These are phyloP conservation scores for Orycteropus afer DNA, from an alignment of 2,113 vertebrate genomes.

Conservation along the genomic window DNA sequence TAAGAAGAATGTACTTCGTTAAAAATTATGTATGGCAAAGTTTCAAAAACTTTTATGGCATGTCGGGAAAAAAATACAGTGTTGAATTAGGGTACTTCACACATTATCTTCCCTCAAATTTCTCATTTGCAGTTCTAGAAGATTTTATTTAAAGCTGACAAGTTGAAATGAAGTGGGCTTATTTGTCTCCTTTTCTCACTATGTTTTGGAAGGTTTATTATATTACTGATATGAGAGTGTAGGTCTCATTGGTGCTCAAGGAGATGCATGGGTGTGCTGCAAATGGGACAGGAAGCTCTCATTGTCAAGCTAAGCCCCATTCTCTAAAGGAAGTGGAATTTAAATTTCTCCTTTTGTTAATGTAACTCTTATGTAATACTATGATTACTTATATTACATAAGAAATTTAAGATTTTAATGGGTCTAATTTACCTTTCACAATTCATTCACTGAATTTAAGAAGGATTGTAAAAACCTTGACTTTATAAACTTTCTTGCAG, in stretches of 20 bases:
- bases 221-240: conserved; percentile 54
- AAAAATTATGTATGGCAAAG: conserved; percentile 32
- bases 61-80: neutral
- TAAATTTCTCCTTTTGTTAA: conserved; percentile 74
- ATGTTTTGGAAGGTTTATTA: conserved; percentile 67
- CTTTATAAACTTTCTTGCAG: conserved; percentile 49
- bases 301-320: conserved; percentile 43
- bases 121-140: conserved; percentile 68
- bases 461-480: conserved; percentile 57
- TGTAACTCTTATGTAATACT: conserved; percentile 69
- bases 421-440: conserved; percentile 66
- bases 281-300: conserved; percentile 54
- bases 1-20: conserved; percentile 2
- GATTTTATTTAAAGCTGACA: conserved; percentile 78
- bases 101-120: conserved; percentile 53
- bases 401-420: conserved; percentile 69
- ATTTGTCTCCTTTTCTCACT: conserved; percentile 63
- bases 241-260: conserved; percentile 44
- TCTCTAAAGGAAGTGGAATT: conserved; percentile 60
- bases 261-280: conserved; percentile 48
- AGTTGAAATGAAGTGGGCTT: conserved; percentile 73
- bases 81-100: conserved; percentile 64
- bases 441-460: conserved; percentile 73
- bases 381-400: conserved; percentile 77
- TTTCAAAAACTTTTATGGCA: conserved; percentile 49